Base-by-base conservation (phyloP, 2,797 vertebrate species). In the Anguilla anguilla region DNA sequence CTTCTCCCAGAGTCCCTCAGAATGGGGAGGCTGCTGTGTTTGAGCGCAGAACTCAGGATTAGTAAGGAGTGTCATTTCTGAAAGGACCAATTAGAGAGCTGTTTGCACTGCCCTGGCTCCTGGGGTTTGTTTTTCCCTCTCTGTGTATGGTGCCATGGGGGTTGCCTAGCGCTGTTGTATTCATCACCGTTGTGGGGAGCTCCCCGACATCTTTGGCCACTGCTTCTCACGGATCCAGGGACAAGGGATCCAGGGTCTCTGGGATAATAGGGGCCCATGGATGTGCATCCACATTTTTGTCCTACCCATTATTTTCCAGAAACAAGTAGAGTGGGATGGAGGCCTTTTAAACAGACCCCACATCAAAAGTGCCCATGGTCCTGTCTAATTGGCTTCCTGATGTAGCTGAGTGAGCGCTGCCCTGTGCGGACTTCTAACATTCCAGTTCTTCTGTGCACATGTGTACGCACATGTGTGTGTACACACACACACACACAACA, bases 181-280 rank as follows among this genome's bases (percentile, higher is more conserved):
- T 61, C 84, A 85, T 85, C 35, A 39, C 35, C 57, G 31, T 43
- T 43, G 55, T 64, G 2, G n/a, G 31, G 57, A 92, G 88, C 89
- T 89, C 92, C 88, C 92, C 94, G 95, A 95, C 95, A 92, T 91
- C 87, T 92, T 92, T 86, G 31, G 89, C 93, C 89, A 91, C 88
- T 82, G 89, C 92, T 86, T 89, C 88, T 91, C 90, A 93, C 92
- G 88, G 91, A 92, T 93, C 91, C 88, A 90, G 92, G 94, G 95
- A 89, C 91, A 92, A 90, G 91, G 89, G 91, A 43, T 43, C 85
- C 91, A 90, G 90, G 92, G 93, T 51, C 87, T 69, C 89, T 94
- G 90, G 93, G 94, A 95, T 91, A 94, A 95, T 90, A 90, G 89
- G 89, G 91, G 88, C 67, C 86, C 46, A 88, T 91, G 87, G 77